Evolutionary conservation across 2,888 invertebrate species (phyloP), one percentile per base, ranked within the genome.

Genomic region (Meta bourneti): DNA sequence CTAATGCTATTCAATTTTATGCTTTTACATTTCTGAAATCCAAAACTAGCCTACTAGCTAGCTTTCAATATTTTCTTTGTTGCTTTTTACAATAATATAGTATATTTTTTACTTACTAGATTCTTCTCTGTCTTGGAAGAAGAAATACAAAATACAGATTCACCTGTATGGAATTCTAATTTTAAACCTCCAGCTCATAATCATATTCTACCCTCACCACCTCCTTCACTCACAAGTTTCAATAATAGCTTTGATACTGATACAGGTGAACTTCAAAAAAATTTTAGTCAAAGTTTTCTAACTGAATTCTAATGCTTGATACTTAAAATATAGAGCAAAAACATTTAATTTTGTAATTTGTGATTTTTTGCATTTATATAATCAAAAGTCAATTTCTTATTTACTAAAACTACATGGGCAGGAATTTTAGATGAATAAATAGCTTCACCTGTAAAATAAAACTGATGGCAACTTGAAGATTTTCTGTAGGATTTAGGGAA

Each of bases 91-190:
- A 61, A 5, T 5, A 61, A 61, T 61, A 61, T 61, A n/a, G n/a
- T 34, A 2, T 9, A 9, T 61, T 61, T 61, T 34, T 34, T 34
- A 34, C 34, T 34, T 34, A 34, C 98, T 0, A 96, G 96, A 91
- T 98, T 99, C 95, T 95, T 99, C 90, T 97, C 98, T 16, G 96
- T 97, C 94, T 95, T 99, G 11, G 98, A 98, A 94, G 97, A 97
- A 92, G 99, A 99, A 94, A 97, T 99, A 85, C 97, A 98, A 94
- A 97, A 97, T 49, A 96, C 96, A 49, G 97, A 96, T 94, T 98
- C 98, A 0, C 98, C 98, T 0, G 98, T 99, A 93, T 99, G 98
- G 98, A 98, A 98, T 95, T 97, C 97, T 0, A 97, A 98, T 54
- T 99, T 97, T 95, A 97, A 97, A 93, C 97, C 70, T 13, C 19